phyloP scores from a whole-genome alignment of 64 coral and sea anemone genomes.

The Montipora capricornis region DNA sequence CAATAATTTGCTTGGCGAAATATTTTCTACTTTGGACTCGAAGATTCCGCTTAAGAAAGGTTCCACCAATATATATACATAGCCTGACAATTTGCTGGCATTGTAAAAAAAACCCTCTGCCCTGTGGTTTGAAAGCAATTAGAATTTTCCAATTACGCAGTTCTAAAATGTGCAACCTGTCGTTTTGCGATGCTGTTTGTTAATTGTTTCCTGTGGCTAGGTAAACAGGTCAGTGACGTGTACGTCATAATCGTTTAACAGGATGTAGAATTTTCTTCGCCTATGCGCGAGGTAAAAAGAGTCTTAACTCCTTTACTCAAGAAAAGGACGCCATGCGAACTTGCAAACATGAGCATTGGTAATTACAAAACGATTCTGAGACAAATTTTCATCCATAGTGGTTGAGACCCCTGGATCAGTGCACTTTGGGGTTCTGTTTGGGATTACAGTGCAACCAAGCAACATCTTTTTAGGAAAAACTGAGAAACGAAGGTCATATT shows the following conservation, averaged over 20 bases:
- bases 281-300: neutral
- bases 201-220: neutral
- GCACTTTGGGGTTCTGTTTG: neutral
- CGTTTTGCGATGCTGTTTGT: neutral
- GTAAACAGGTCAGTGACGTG: slow-evolving; percentile 11
- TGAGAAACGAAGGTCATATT: too few species aligned
- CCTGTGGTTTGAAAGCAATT: slow-evolving; percentile 6
- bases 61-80: neutral
- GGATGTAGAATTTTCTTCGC: neutral
- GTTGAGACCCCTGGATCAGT: neutral
- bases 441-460: neutral
- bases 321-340: neutral
- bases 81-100: neutral
- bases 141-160: slow-evolving; percentile 1
- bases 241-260: slow-evolving; percentile 11
- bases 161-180: neutral
- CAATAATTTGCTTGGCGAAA: neutral
- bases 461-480: neutral
- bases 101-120: neutral
- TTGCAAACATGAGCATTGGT: neutral
- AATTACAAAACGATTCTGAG: neutral
- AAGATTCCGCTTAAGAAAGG: neutral
- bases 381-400: neutral
- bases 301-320: too few species aligned
- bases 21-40: neutral